These are phyloP conservation scores for Polypedilum vanderplanki DNA, from an alignment of 1,140 invertebrate genomes.

Conservation along the genomic window DNA sequence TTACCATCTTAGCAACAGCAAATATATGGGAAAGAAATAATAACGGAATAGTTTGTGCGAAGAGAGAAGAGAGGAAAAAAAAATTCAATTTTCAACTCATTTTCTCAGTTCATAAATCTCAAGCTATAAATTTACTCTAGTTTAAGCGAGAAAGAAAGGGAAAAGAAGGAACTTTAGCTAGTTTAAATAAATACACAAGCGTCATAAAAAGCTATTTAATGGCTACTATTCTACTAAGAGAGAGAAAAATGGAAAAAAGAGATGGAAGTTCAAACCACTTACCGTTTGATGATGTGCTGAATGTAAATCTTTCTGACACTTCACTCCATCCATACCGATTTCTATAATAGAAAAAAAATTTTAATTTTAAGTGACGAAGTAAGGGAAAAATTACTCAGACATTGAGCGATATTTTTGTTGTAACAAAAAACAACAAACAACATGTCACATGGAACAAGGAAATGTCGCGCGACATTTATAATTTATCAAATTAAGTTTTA, in stretches of 20 bases:
- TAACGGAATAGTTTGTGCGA: neutral
- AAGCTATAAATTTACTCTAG: neutral
- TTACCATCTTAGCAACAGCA: too few relatives aligned
- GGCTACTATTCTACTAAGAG: neutral
- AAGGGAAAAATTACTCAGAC: conserved; percentile 31
- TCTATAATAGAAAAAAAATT: conserved; percentile 33
- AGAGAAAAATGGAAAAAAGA: neutral
- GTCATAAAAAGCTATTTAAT: neutral
- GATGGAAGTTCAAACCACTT: conserved; percentile 34
- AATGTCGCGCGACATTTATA: too few relatives aligned
- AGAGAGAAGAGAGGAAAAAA: neutral
- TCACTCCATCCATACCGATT: conserved; percentile 58
- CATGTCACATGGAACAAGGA: too few relatives aligned
- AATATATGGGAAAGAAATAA: too few relatives aligned
- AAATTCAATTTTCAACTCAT: neutral
- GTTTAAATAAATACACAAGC: neutral
- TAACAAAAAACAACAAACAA: too few relatives aligned
- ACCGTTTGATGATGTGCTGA: conserved; percentile 48
- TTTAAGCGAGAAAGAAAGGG: neutral
- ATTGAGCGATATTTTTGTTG: too few relatives aligned
- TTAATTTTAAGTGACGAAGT: too few relatives aligned
- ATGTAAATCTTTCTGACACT: conserved; percentile 50
- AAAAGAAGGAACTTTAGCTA: neutral
- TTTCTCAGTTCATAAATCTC: conserved; percentile 13
- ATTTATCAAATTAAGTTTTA: too few relatives aligned